Evolutionary conservation across 2,888 invertebrate genomes (phyloP).

Genomic region (Chrysotoxum bicinctum): DNA sequence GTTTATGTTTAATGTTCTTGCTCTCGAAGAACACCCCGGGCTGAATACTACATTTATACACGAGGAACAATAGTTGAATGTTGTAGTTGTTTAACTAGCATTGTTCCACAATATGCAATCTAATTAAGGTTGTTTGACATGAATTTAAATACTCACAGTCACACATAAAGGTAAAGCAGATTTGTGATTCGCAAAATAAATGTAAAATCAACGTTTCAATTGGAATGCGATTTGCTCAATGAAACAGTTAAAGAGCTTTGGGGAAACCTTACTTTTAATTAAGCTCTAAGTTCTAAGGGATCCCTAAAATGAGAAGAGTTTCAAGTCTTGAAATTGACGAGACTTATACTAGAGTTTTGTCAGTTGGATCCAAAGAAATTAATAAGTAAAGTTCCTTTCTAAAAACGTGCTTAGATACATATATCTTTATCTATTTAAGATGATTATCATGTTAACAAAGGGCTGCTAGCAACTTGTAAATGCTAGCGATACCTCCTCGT

Average conservation of each 20-base stretch:
- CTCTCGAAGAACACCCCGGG: constrained; percentile 47
- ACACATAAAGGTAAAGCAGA: neutral
- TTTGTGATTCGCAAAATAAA: neutral
- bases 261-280: too few relatives aligned
- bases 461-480: too few relatives aligned
- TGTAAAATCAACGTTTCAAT: neutral
- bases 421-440: too few relatives aligned
- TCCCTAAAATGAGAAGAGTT: too few relatives aligned
- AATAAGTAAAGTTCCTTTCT: too few relatives aligned
- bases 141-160: neutral
- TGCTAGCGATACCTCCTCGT: too few relatives aligned
- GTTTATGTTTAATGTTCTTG: constrained; percentile 16
- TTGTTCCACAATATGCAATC: constrained; percentile 54
- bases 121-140: constrained; percentile 47
- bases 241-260: neutral
- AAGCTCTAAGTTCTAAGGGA: too few relatives aligned
- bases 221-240: neutral
- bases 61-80: constrained; percentile 43
- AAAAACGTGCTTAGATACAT: too few relatives aligned
- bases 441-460: too few relatives aligned
- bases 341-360: too few relatives aligned
- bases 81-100: constrained; percentile 45
- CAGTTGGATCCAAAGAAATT: too few relatives aligned
- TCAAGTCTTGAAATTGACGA: too few relatives aligned
- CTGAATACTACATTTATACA: constrained; percentile 38